phyloP scores from a whole-genome alignment of 2,797 vertebrate genomes.

The Meriones psammophilus region DNA sequence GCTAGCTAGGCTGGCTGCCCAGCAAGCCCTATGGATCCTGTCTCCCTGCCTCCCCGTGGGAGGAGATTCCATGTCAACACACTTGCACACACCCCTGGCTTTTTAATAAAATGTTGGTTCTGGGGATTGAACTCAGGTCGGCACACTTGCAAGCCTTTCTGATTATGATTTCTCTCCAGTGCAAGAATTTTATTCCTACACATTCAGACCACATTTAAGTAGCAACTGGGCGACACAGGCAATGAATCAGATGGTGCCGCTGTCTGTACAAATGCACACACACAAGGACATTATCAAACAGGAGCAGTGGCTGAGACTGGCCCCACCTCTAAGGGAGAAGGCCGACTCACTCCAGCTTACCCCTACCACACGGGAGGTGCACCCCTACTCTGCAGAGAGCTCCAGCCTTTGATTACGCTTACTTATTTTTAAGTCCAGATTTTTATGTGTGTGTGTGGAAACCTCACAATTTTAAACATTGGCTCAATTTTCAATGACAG shows the following conservation, averaged over 20 bases:
- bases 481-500: constrained; percentile 35
- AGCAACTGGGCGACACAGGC: not conserved
- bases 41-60: not conserved
- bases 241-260: not conserved
- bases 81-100: not conserved
- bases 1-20: not conserved
- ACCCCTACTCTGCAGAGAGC: not conserved
- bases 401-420: not conserved
- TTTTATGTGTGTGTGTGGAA: not conserved
- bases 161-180: not conserved
- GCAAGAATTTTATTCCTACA: not conserved
- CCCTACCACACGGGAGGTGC: not conserved
- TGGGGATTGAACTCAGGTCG: not conserved
- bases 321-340: no score
- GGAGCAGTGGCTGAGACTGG: not conserved
- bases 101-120: not conserved
- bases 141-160: not conserved
- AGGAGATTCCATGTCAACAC: not conserved
- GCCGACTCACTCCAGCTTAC: not conserved
- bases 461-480: constrained; percentile 33
- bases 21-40: not conserved
- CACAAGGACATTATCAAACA: not conserved
- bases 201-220: not conserved
- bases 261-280: not conserved
- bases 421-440: not conserved